Evolutionary conservation across 37 sponge, comb jelly and placozoan genomes (phyloP), one percentile per base, ranked within the genome.

Genomic region (Cliona cf. orientalis): DNA sequence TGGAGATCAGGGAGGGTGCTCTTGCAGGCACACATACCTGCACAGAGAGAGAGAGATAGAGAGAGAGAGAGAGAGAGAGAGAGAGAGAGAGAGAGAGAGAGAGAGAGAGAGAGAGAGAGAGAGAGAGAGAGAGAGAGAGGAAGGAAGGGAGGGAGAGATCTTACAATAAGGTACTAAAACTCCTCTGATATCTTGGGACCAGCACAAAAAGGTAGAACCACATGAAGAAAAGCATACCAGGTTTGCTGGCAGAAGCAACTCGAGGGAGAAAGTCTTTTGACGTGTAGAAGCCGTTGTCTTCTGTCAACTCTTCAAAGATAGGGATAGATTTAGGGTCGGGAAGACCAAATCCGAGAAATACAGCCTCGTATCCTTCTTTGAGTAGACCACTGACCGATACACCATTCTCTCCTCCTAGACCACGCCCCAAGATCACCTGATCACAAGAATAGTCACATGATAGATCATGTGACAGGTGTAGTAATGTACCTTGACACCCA

Each of bases 311-410:
- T 22, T 88, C 67, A 45, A 97, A 94, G 9, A 86, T 80, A 22
- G 92, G 93, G 28, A 63, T 58, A 2, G 46, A 26, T 46, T 97
- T 97, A 0, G 97, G 90, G 6, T 95, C 79, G 0, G 97, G 97
- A 19, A 97, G 82, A 6, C 97, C 97, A 59, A 97, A 86, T 21
- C 97, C 97, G 53, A 97, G 36, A 56, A 97, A 97, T 28, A 97
- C 67, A 0, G 93, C 90, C 77, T 97, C 95, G 76, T 92, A 91
- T 3, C 90, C 92, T 1, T 85, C 88, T 23, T 29, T 42, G 29
- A 87, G 74, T 45, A 97, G 76, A 34, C 76, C 69, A 78, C 88
- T 22, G 6, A 89, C 37, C 0, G 89, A 79, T 37, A 91, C 45
- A 0, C 84, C 90, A 21, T 63, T 83, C 33, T 72, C 76, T 1